Evolutionary conservation across 2,113 vertebrate species (phyloP).

Genomic region (Aptenodytes forsteri): DNA sequence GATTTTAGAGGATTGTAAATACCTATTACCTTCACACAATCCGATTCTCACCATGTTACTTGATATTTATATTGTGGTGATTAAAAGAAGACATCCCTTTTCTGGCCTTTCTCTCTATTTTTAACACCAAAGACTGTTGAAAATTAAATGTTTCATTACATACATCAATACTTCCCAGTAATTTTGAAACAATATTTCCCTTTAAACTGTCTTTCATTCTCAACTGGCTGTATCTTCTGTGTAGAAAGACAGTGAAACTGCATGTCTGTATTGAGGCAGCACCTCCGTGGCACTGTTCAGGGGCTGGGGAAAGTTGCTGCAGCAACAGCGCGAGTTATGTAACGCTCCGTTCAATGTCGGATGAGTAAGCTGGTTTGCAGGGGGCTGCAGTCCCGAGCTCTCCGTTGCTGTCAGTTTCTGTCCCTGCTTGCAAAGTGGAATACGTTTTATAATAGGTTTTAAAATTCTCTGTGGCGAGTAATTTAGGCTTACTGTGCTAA

Average conservation of each 20-base stretch:
- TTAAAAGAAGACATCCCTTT: neutral
- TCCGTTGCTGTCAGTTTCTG: neutral
- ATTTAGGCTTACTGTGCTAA: neutral
- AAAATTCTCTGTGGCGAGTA: neutral
- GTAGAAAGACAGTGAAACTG: neutral
- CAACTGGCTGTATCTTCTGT: neutral
- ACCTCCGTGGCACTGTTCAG: neutral
- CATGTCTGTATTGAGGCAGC: neutral
- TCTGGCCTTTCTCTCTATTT: neutral
- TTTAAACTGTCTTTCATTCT: neutral
- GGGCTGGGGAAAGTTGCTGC: constrained; percentile 18
- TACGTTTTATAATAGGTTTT: neutral
- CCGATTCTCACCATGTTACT: neutral
- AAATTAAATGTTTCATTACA: neutral
- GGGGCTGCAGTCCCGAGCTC: neutral
- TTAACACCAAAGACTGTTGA: neutral
- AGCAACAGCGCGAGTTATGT: neutral
- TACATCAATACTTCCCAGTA: neutral
- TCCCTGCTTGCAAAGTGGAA: neutral
- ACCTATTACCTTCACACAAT: neutral
- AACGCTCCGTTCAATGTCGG: neutral
- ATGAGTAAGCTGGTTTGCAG: neutral
- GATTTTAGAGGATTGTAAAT: neutral
- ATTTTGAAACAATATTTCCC: neutral
- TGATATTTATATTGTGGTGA: neutral